These are phyloP conservation scores for Gallinago stenura DNA, from an alignment of 2,797 vertebrate species.

Conservation along the genomic window DNA sequence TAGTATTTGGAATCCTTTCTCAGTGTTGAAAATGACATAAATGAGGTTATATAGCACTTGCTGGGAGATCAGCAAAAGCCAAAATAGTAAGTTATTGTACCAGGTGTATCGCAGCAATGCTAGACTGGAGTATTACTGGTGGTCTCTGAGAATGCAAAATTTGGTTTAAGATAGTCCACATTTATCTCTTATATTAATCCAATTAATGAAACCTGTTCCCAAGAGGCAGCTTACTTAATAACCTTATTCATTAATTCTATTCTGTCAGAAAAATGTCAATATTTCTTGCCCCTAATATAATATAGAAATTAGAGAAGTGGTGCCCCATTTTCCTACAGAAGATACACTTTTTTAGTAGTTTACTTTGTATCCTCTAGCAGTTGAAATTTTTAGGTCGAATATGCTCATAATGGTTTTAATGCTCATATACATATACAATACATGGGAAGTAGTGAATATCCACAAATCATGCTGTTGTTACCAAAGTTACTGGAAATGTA, in stretches of 20 bases:
- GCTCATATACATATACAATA: neutral
- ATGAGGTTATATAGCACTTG: neutral
- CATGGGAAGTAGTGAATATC: neutral
- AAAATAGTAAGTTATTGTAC: neutral
- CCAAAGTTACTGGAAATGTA: neutral
- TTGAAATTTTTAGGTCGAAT: neutral
- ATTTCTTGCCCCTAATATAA: neutral
- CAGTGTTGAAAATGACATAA: neutral
- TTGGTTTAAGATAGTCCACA: neutral
- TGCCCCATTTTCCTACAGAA: neutral
- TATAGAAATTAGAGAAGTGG: neutral
- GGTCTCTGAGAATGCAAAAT: neutral
- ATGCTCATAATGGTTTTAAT: neutral
- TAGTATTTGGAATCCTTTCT: neutral
- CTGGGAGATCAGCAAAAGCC: neutral
- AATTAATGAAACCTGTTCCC: neutral
- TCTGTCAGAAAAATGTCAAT: neutral
- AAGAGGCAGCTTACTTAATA: neutral
- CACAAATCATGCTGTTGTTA: neutral
- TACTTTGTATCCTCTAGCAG: neutral
- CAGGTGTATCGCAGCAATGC: rapidly evolving
- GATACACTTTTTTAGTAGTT: neutral
- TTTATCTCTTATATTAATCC: neutral
- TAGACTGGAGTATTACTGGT: neutral
- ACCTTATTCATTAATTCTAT: neutral